Conservation (phyloP, 2,113 vertebrate species). For the Morone chrysops region DNA sequence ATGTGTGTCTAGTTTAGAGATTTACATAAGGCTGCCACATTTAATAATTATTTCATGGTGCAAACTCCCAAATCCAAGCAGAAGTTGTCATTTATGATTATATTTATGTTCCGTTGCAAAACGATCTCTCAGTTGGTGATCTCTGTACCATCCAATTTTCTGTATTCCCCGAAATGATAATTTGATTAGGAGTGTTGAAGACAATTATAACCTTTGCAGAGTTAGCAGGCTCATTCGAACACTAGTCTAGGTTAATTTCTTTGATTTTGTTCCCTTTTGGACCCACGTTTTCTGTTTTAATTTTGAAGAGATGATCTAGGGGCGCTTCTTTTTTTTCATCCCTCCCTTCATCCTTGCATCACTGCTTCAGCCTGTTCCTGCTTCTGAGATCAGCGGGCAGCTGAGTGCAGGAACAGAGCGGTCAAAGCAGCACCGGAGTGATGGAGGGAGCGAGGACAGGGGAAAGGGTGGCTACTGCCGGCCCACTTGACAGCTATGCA, state of each 20-base stretch:
- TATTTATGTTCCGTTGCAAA: neutral
- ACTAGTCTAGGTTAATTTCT: neutral
- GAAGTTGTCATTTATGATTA: neutral
- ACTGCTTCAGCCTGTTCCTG: constrained; percentile 20
- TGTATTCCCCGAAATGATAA: neutral
- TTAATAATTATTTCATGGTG: neutral
- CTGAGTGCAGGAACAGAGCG: constrained; percentile 29
- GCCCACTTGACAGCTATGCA: constrained; percentile 30
- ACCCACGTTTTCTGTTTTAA: neutral
- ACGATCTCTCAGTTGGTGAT: neutral
- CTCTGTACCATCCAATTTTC: neutral
- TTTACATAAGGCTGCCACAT: neutral
- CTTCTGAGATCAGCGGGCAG: constrained; percentile 27
- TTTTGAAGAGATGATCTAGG: neutral
- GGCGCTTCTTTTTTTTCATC: neutral
- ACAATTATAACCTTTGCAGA: neutral
- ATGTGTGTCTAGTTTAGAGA: neutral
- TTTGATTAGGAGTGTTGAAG: neutral
- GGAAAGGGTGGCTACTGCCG: neutral
- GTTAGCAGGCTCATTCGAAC: neutral
- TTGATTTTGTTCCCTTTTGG: neutral
- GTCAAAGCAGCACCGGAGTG: neutral
- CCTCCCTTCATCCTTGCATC: constrained; percentile 10
- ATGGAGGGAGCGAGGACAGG: neutral
- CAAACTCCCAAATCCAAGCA: neutral